Base-by-base conservation (phyloP, 2,113 vertebrate species). In the Hemiscyllium ocellatum region DNA sequence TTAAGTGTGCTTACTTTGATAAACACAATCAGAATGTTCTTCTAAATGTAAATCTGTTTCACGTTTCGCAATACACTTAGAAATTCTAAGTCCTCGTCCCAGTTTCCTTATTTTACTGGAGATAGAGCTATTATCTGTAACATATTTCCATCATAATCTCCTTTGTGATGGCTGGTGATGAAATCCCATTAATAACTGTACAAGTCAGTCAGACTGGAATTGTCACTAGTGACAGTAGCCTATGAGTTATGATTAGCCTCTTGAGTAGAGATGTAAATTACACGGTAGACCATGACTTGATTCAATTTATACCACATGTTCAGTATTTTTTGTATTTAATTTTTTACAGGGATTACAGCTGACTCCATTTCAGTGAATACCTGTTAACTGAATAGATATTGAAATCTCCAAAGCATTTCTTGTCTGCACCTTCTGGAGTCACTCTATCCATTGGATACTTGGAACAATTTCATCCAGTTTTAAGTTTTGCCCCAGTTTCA, bases 221-320 rank as follows among this genome's bases (percentile, higher is more conserved):
- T 68, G 89, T 37, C n/a, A 66, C 52, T n/a, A 10, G 61, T 93
- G 89, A 93, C 68, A 95, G 94, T 95, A 42, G 68, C 29, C 24
- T 52, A 47, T 95, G 69, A 95, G 94, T 95, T 95, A 95, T 24
- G 94, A 95, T 72, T 72, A 72, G 47, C 42, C 47, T 95, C 94
- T 33, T 50, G 94, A 95, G 94, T 95, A 33, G 94, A 61, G 56
- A 72, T 72, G 89, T 72, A 95, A 95, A 95, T 95, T 95, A 95
- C 69, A 70, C 50, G 94, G 94, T 76, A 12, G 66, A 70, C 94
- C 94, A 72, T 95, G 94, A 95, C 94, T 70, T 90, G 37, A 95
- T 76, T 95, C 94, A 72, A 95, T 52, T 95, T 95, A 52, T 72
- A 70, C 68, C 94, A 95, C 94, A 95, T 95, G 94, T 95, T 95